phyloP scores from a whole-genome alignment of 2,888 invertebrate species.

The Rhopalosiphum nymphaeae region DNA sequence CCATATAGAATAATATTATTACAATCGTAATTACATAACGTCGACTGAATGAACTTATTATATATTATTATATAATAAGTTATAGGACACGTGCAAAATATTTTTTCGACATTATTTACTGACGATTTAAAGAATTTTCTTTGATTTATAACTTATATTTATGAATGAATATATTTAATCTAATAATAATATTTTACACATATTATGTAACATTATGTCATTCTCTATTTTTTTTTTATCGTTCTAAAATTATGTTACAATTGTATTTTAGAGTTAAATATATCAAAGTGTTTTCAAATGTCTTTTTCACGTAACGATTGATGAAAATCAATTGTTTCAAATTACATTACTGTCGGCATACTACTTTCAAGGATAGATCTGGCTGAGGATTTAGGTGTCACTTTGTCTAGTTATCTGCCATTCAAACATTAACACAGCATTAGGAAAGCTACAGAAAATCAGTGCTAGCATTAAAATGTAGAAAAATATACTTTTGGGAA shows the following conservation, averaged over 20 bases:
- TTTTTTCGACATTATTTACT: background rate
- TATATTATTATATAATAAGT: too few species aligned
- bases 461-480: background rate
- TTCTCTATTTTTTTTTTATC: background rate
- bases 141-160: background rate
- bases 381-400: background rate
- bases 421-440: background rate
- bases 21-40: background rate
- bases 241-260: background rate
- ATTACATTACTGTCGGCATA: background rate
- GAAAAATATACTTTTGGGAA: background rate
- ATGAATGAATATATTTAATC: too few species aligned
- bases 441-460: background rate
- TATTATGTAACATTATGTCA: background rate
- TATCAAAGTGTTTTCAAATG: background rate
- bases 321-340: conserved; percentile 4
- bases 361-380: background rate
- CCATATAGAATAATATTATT: background rate
- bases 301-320: background rate
- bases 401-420: background rate
- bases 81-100: background rate
- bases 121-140: background rate
- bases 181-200: background rate
- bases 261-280: background rate
- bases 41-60: background rate